Evolutionary conservation across 2,888 invertebrate species (phyloP).

Genomic region (Argyresthia goedartella): DNA sequence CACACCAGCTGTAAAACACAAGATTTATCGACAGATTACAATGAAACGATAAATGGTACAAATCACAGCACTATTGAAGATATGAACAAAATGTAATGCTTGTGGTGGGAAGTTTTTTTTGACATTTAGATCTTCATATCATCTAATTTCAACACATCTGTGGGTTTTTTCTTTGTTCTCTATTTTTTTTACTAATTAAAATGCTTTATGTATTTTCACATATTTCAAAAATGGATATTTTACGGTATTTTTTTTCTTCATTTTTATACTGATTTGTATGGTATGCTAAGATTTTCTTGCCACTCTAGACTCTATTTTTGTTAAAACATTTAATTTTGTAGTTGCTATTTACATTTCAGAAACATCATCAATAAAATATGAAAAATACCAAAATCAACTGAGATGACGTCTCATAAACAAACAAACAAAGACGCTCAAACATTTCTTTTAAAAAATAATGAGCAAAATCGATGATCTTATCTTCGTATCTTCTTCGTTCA

Average conservation of each 20-base stretch:
- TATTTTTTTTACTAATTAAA: neutral
- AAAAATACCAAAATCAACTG: no score
- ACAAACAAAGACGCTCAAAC: neutral
- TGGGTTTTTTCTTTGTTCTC: neutral
- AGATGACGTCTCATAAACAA: neutral
- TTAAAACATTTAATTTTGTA: no score
- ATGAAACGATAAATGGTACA: conserved; percentile 46
- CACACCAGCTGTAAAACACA: conserved; percentile 65
- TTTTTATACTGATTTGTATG: no score
- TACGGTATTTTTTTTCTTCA: no score
- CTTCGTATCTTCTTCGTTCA: no score
- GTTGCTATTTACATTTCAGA: neutral
- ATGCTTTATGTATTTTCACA: neutral
- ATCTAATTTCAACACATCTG: neutral
- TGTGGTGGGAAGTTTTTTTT: neutral
- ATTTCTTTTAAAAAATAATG: neutral
- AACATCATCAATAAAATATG: neutral
- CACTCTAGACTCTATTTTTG: no score
- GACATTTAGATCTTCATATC: neutral
- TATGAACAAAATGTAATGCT: neutral
- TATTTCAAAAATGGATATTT: no score
- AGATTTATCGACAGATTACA: conserved; percentile 67
- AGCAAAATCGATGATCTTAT: neutral
- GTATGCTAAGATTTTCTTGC: no score
- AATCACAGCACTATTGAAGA: conserved; percentile 50